Base-by-base conservation (phyloP, 2,797 vertebrate species). In the Pangasius krempfi region DNA sequence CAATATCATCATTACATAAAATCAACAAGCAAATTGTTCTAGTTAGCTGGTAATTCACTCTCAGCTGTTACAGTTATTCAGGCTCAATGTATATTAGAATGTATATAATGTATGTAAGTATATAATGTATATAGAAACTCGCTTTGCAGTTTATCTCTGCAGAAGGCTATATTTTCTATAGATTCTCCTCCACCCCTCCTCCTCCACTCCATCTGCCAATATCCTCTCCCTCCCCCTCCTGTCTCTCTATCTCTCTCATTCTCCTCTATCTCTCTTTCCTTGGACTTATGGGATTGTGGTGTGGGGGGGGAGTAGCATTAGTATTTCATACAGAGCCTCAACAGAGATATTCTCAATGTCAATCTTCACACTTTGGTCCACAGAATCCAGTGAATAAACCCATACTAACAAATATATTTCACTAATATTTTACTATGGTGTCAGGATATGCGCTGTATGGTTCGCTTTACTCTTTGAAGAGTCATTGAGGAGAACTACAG, bases 171-270 rank as follows among this genome's bases (percentile, higher is more conserved):
- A 66, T 76, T 70, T 85, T 83, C 84, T 88, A 70, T 86, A 86
- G 52, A 89, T 87, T 85, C 64, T 83, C 47, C 80, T 88, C 64
- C 37, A 84, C 76, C 56, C 75, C 30, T 68, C 86, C 89, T 82
- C 88, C 90, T 92, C 88, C 87, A 83, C 75, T 90, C 89, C 92
- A 88, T 68, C 87, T 87, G 88, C 92, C 68, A 62, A 82, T 88
- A 82, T 75, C 88, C 86, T 90, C 68, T 87, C 84, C 79, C 89
- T 87, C 85, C 88, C 87, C 89, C 73, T 85, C 58, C 76, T 82
- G 87, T 47, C 89, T 90, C 85, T 83, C 72, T 88, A 84, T 89
- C 73, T 88, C 79, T 72, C 88, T 87, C 84, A 85, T 87, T 88
- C 72, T 86, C 72, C 75, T 86, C 86, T 50, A 88, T 91, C 87